Evolutionary conservation across 2,113 vertebrate genomes (phyloP).

Genomic region (Cygnus buccinator): DNA sequence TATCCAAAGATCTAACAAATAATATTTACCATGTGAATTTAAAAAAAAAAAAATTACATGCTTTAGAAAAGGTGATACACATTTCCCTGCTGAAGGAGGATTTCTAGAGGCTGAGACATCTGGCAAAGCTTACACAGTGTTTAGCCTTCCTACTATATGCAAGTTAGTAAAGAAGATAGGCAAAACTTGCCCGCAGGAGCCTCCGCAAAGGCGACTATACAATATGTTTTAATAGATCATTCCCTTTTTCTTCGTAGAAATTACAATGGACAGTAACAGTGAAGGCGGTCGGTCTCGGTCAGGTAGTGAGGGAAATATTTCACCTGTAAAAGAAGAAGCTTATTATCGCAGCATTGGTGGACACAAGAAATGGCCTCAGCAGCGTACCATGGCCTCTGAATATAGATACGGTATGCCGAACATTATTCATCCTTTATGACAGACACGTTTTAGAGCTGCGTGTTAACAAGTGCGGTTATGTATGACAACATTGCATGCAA

Average conservation of each 20-base stretch:
- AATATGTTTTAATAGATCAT: conserved; percentile 64
- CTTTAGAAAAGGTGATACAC: not conserved
- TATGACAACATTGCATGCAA: conserved; percentile 62
- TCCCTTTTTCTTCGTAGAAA: conserved; percentile 85
- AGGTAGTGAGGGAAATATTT: conserved; percentile 90
- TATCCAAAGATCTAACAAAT: not conserved
- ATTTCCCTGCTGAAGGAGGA: conserved; percentile 4
- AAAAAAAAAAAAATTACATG: not conserved
- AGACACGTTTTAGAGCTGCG: conserved; percentile 46
- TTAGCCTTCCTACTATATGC: not conserved
- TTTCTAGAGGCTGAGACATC: not conserved
- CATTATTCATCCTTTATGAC: conserved; percentile 56
- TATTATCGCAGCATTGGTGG: conserved; percentile 89
- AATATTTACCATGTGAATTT: not conserved
- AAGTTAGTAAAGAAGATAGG: not conserved
- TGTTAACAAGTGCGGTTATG: conserved; percentile 38
- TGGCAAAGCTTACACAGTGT: not conserved
- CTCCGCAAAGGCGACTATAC: not conserved
- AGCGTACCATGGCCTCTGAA: conserved; percentile 82
- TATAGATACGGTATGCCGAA: conserved; percentile 86
- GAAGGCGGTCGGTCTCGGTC: conserved; percentile 78
- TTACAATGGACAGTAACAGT: conserved; percentile 95
- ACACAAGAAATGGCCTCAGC: conserved; percentile 84
- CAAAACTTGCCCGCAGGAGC: conserved; percentile 5
- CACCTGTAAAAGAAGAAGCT: conserved; percentile 88